Evolutionary conservation across 1,140 invertebrate genomes (phyloP), one percentile per base, ranked within the genome.

Genomic region (Drosophila sucinea): DNA sequence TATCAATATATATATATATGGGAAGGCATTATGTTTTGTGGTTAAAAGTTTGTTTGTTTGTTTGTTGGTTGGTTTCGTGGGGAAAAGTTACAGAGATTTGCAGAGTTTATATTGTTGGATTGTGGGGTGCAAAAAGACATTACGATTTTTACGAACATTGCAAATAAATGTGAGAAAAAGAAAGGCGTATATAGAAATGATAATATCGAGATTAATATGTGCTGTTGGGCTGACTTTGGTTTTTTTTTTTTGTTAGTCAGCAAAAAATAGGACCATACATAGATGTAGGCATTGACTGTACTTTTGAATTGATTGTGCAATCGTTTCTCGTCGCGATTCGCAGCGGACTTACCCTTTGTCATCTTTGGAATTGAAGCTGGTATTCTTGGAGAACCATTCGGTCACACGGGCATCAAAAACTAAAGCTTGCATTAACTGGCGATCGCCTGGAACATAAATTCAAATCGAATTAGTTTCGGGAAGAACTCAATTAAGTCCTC

Each of bases 361-460:
- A 73, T 96, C 95, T 70, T 95, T 95, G 17, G 94, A 94, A 32
- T 94, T 94, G 61, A 94, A 94, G 47, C 94, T 95, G 30, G 95
- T 94, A 75, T 94, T 95, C 83, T 96, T 95, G 81, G 95, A 95
- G 90, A 97, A 98, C 94, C 96, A 96, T 75, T 95, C 94, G 8
- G 97, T 98, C 77, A 96, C 96, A 82, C 96, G 95, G 1, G 97
- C 97, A 92, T 98, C 97, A 80, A 96, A 97, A 0, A 98, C 95
- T 32, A 98, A 92, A 57, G 96, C 96, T 81, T 96, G 95, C 83
- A 98, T 95, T 25, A 98, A 92, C 79, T 96, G 95, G 72, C 97
- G 95, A 91, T 98, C 97, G 93, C 96, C 96, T 96, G 91, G 30
- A 92, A 93, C 25, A 30, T 38, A 63, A 71, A 78, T 64, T 57